Conservation (phyloP, 1,140 invertebrate species). For the Drosophila athabasca region DNA sequence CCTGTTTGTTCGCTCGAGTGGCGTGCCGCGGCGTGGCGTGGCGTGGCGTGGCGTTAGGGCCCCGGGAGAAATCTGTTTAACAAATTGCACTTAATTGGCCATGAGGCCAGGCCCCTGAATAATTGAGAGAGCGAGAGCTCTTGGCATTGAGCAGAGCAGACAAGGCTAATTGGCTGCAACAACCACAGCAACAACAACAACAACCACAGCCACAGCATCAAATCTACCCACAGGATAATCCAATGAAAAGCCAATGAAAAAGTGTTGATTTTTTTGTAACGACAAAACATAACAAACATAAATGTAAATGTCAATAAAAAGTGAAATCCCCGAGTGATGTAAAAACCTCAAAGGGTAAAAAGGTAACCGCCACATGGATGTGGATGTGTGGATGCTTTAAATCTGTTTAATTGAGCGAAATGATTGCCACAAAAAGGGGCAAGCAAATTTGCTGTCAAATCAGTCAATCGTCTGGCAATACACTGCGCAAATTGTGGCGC, state of each 20-base stretch:
- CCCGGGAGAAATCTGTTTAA: slow-evolving; percentile 7
- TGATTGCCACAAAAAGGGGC: not conserved
- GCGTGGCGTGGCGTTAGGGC: slow-evolving; percentile 1
- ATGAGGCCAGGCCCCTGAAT: slow-evolving; percentile 18
- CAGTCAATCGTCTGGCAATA: slow-evolving; percentile 61
- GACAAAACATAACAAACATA: too few relatives aligned
- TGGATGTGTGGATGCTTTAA: slow-evolving; percentile 21
- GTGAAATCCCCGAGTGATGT: not conserved
- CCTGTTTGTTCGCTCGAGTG: too few relatives aligned
- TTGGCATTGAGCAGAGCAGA: slow-evolving; percentile 34
- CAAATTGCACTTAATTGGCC: slow-evolving; percentile 41
- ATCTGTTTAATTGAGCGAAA: slow-evolving; percentile 31
- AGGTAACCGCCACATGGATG: slow-evolving; percentile 34
- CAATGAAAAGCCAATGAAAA: not conserved
- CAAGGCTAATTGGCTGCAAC: slow-evolving; percentile 31
- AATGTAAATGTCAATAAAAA: too few relatives aligned
- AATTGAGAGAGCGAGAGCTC: slow-evolving; percentile 37
- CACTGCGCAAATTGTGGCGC: slow-evolving; percentile 71
- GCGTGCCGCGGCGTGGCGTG: slow-evolving; percentile 8
- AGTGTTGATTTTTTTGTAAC: too few relatives aligned
- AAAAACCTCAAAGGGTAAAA: not conserved
- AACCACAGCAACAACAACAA: not conserved
- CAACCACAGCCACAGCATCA: not conserved
- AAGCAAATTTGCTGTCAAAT: slow-evolving; percentile 40
- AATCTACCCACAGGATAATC: not conserved